Percentiles rank a stretch among this genome's conserved stretches.
These are phyloP conservation scores for Anhinga anhinga DNA, from an alignment of 2,113 vertebrate genomes.

Conservation along the genomic window DNA sequence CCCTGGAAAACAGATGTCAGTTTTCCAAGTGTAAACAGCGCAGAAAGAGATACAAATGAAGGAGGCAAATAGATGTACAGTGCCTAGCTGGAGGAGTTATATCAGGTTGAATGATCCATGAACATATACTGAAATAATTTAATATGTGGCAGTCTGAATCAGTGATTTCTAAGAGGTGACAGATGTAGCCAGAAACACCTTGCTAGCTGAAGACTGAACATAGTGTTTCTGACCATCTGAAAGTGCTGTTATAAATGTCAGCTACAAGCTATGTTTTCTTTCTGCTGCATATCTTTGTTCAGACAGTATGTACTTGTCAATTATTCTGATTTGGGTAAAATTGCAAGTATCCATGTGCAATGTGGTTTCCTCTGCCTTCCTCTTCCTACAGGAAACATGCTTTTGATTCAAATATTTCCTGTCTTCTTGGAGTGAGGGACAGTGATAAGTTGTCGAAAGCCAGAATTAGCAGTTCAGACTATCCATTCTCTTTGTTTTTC, in stretches of 20 bases:
- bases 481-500: neutral
- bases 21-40: neutral
- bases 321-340: neutral
- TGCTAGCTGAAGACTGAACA: neutral
- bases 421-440: neutral
- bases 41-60: neutral
- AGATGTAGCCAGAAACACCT: conserved; percentile 33
- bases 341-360: neutral
- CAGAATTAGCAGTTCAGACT: neutral
- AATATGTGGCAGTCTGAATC: neutral
- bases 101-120: neutral
- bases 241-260: neutral
- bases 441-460: neutral
- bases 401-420: neutral
- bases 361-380: neutral
- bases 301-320: neutral
- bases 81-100: neutral
- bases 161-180: conserved; percentile 18
- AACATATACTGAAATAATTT: neutral
- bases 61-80: neutral
- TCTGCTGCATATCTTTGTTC: neutral
- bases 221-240: conserved; percentile 10
- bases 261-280: neutral
- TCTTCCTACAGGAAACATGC: neutral
- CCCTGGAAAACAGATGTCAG: neutral